Evolutionary conservation across 2,113 vertebrate species (phyloP).

Genomic region (Barnardius zonarius): DNA sequence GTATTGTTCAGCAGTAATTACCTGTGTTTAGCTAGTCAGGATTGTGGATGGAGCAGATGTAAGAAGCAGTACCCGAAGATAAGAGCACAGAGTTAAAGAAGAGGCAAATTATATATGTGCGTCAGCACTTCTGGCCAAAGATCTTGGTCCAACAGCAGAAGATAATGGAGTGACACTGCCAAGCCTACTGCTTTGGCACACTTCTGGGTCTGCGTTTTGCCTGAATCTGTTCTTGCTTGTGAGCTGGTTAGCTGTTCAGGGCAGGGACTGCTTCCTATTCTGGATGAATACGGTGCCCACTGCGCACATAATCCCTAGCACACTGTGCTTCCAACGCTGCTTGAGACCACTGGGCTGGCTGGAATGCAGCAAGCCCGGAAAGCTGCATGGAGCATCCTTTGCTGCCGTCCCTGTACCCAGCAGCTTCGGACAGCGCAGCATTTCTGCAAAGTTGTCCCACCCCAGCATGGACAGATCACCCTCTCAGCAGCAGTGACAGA

Average conservation of each 20-base stretch:
- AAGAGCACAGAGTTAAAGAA: background rate
- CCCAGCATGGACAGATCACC: fast-evolving
- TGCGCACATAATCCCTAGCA: background rate
- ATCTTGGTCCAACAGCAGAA: background rate
- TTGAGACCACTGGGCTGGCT: background rate
- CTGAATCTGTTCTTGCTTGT: conserved; percentile 11
- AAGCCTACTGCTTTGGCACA: conserved; percentile 58
- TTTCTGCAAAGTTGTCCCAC: background rate
- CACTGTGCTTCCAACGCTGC: background rate
- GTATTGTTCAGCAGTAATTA: conserved; percentile 41
- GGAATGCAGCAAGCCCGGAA: background rate
- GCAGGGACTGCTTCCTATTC: conserved; percentile 8
- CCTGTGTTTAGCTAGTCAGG: background rate
- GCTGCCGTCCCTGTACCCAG: background rate
- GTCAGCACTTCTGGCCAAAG: conserved; percentile 12
- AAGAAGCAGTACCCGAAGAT: background rate
- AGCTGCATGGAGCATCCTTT: background rate
- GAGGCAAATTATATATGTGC: conserved; percentile 29
- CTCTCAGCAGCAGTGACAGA: background rate
- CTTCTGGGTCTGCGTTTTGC: background rate
- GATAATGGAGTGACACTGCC: conserved; percentile 59
- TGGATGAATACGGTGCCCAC: conserved; percentile 27
- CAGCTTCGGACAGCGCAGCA: background rate
- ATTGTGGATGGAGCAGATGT: background rate
- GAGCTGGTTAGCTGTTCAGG: background rate